These are phyloP conservation scores for Melieria omissa DNA, from an alignment of 2,888 invertebrate species.

Conservation along the genomic window DNA sequence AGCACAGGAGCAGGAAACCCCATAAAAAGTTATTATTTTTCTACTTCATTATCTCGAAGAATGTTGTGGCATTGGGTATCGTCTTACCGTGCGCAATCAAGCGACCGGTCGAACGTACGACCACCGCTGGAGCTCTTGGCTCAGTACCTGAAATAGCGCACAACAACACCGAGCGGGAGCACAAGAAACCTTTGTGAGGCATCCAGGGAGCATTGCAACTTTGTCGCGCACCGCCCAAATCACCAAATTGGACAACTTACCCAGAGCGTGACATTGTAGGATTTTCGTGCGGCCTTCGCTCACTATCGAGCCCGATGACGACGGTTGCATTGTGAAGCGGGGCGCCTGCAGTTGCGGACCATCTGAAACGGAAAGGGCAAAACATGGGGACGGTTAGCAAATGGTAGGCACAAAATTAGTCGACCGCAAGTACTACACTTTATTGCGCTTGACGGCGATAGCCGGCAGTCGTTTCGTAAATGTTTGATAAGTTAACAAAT, in stretches of 20 bases:
- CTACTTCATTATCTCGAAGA: conserved; percentile 57
- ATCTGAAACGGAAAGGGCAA: conserved; percentile 50
- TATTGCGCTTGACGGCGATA: not conserved
- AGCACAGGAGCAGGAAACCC: conserved; percentile 46
- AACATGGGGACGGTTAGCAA: conserved; percentile 8
- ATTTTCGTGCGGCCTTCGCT: conserved; percentile 91
- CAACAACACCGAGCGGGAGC: not conserved
- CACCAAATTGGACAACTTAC: conserved; percentile 69
- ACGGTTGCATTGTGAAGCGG: conserved; percentile 86
- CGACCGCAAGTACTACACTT: conserved; percentile 18
- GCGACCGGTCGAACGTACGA: too few species aligned
- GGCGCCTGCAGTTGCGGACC: conserved; percentile 76
- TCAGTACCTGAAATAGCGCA: conserved; percentile 31
- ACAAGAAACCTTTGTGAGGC: not conserved
- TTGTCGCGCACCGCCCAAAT: too few species aligned
- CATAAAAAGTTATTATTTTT: conserved; percentile 62
- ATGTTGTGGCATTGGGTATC: conserved; percentile 30
- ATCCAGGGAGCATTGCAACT: too few species aligned
- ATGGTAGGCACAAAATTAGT: conserved; percentile 13
- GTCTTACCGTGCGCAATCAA: too few species aligned
- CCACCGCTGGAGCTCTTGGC: conserved; percentile 18
- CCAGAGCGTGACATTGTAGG: conserved; percentile 90
- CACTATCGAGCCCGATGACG: conserved; percentile 86
- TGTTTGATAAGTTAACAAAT: conserved; percentile 28
- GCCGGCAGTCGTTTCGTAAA: conserved; percentile 13